Evolutionary conservation across 92 coral and sea anemone genomes (phyloP), one percentile per base, ranked within the genome.

Genomic region (Ricordea florida): DNA sequence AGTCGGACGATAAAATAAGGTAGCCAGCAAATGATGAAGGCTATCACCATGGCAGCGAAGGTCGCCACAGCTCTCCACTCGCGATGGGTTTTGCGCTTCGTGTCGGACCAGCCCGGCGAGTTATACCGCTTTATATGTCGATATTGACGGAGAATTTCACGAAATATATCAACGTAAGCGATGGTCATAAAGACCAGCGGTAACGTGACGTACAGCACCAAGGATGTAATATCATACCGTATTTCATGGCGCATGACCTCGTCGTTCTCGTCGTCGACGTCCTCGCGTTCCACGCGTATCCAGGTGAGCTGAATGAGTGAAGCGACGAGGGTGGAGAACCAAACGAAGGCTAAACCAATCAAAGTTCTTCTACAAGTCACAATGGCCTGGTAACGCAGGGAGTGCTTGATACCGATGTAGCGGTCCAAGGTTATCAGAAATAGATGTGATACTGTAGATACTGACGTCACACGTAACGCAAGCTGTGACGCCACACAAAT

Each of bases 61-160:
- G 57, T 78, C 24, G 67, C 16, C 7, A 83, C 90, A 2, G 90
- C 90, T 57, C 65, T 85, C 90, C 90, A 85, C 21, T 85, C 90
- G 10, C 64, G 81, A 32, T 77, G 79, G 0, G 78, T 70, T 40
- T 63, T 62, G 6, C 69, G 45, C 30, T 74, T 66, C n/a, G 82
- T 85, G 16, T 72, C 81, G 1, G 35, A 27, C 76, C 72, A 78
- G 0, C 90, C 81, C 3, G 90, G 90, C 1, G 76, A 51, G 70
- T 73, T 83, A 65, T 79, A 78, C 3, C 58, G 82, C 57, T 65
- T 85, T 47, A 85, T 85, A 27, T 78, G 43, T 15, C 80, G 79
- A 17, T 69, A 78, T 44, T 85, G 90, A 13, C 90, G 75, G 6
- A 85, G 36, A 5, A 85, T 83, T 24, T 69, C 90, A 40, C 66